Evolutionary conservation across 2,113 vertebrate genomes (phyloP), one percentile per base, ranked within the genome.

Genomic region (Uria lomvia): DNA sequence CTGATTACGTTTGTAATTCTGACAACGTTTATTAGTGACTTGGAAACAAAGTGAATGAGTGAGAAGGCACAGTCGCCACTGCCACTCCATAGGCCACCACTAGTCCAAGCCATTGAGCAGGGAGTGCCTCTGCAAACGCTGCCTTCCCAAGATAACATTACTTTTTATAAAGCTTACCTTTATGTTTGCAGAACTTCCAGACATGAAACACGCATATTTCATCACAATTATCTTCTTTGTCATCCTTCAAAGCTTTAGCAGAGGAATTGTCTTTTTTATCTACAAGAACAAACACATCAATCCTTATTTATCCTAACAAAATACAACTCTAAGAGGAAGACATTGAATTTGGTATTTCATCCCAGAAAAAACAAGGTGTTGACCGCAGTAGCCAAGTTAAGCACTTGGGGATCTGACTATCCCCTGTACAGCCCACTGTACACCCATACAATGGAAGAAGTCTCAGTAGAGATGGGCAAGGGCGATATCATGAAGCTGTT

Each of bases 171-270:
- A 68, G 85, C 93, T 97, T 92, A 99, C 99, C 98, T 93, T 97
- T 98, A 92, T 97, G 95, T 73, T 96, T 98, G 96, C 99, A 99
- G 88, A 96, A 90, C 73, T 87, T 97, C 90, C 98, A 98, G 67
- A 99, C 62, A 74, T 98, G 98, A 83, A 90, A 98, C 30, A 99
- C 95, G 45, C 99, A 99, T 96, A 99, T 99, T 86, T 99, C 98
- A 53, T 98, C 96, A 56, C 6, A 70, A 32, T 98, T 98, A 8
- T 98, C 98, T 65, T 91, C 96, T 50, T 62, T 65, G 7, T 86
- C 34, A 43, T 75, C 80, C 36, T 83, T 55, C 6, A 63, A 88
- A 81, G 34, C 8, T 66, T 83, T 10, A 15, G 21, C 45, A 80
- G 55, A n/a, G n/a, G 68, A 70, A 53, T 11, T 0, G 3, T 22